Percentiles rank a stretch among this genome's conserved stretches.
These are phyloP conservation scores for Ophion ventricosus DNA, from an alignment of 2,888 invertebrate species.

Conservation along the genomic window DNA sequence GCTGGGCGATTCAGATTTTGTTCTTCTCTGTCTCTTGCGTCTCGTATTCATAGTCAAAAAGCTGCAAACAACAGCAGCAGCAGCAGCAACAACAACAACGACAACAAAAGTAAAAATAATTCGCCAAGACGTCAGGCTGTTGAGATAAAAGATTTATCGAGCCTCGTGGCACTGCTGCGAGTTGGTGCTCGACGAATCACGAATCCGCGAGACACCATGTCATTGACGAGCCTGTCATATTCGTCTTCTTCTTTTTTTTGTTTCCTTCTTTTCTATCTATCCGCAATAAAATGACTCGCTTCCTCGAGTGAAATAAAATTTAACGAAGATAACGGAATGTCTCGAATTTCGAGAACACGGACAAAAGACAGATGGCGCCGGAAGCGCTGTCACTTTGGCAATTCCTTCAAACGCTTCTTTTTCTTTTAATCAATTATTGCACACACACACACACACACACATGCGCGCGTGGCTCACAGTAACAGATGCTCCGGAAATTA, in stretches of 20 bases:
- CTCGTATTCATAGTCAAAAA: slow-evolving; percentile 59
- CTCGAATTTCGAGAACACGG: slow-evolving; percentile 25
- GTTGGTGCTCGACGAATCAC: slow-evolving; percentile 11
- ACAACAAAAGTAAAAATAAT: slow-evolving; percentile 44
- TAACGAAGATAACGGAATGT: slow-evolving; percentile 9
- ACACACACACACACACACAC: neutral
- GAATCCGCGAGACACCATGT: slow-evolving; percentile 16
- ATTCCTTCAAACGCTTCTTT: neutral
- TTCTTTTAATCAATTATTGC: neutral
- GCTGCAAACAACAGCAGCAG: neutral
- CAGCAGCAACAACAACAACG: too few species aligned
- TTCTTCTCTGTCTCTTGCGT: slow-evolving; percentile 60
- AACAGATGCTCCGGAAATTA: neutral
- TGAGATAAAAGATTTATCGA: slow-evolving; percentile 17
- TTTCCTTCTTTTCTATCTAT: neutral
- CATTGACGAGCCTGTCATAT: slow-evolving; percentile 10
- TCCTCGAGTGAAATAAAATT: slow-evolving; percentile 23
- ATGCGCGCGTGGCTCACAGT: neutral
- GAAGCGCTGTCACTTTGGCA: neutral
- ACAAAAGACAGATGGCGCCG: neutral
- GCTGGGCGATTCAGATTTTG: slow-evolving; percentile 10
- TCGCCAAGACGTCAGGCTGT: neutral
- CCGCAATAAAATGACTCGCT: slow-evolving; percentile 28
- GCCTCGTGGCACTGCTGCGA: neutral
- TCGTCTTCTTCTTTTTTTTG: slow-evolving; percentile 4